phyloP scores from a whole-genome alignment of 2,797 vertebrate genomes.

The Avahi laniger region DNA sequence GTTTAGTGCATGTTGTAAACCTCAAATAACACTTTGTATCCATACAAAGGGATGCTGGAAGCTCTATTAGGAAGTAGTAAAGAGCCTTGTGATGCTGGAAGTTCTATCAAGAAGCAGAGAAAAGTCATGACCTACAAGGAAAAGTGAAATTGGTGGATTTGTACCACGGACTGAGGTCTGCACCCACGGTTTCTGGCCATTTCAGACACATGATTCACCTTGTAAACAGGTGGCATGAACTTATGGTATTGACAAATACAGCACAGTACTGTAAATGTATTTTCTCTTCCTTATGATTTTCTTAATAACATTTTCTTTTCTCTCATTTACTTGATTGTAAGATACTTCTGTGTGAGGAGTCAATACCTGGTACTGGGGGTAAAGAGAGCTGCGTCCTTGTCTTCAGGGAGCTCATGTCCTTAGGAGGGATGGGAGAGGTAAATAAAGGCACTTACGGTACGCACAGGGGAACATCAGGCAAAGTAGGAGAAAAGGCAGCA shows the following conservation, averaged over 20 bases:
- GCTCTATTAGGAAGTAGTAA: not conserved
- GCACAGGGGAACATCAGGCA: rapidly evolving
- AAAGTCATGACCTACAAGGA: not conserved
- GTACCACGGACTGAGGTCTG: rapidly evolving
- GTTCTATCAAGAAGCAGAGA: not conserved
- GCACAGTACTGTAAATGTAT: not conserved
- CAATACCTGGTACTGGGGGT: rapidly evolving
- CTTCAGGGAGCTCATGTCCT: not conserved
- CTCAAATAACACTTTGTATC: not conserved
- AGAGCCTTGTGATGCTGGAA: not conserved
- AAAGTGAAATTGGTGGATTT: not conserved
- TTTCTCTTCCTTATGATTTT: not conserved
- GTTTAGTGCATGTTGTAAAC: not conserved
- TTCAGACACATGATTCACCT: not conserved
- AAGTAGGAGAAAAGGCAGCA: rapidly evolving
- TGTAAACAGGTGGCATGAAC: not conserved
- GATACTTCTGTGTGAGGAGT: not conserved
- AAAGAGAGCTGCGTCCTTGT: not conserved
- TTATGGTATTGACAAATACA: not conserved
- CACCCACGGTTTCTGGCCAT: not conserved
- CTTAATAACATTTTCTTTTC: not conserved
- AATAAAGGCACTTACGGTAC: not conserved
- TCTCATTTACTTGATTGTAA: not conserved
- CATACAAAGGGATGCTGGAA: not conserved
- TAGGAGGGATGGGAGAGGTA: not conserved